Base-by-base conservation (phyloP, 2,797 vertebrate species). In the Chlorospingus flavigularis region DNA sequence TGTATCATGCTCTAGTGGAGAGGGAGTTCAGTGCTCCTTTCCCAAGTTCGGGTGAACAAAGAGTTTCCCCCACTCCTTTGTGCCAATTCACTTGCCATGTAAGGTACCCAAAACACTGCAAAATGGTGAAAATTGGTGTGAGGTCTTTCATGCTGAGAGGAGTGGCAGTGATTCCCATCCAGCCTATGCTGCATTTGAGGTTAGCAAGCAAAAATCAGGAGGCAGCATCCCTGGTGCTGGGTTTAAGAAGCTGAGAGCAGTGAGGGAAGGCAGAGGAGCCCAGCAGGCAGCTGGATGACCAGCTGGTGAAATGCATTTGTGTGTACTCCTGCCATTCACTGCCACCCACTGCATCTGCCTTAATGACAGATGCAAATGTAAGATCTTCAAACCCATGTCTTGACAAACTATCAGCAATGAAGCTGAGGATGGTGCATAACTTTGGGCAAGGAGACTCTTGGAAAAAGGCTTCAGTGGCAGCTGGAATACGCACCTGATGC, bases 331-430 rank as follows among this genome's bases (percentile, higher is more conserved):
- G 79, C 26, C 68, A 58, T 7, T 24, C 51, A 47, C 6, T 8
- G 3, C 25, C 68, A 62, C 7, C 28, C 47, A 43, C 6, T 8
- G 3, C 54, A 5, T 63, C 62, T 92, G 51, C 55, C 61, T 37
- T 76, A 25, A 7, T 19, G 35, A 16, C 47, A 71, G 53, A 31
- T 33, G 17, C 65, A 55, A 4, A 15, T 10, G 15, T 15, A 37
- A 31, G 40, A 6, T 60, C 45, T 71, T 81, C 45, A 72, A 57
- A 78, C 33, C 21, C 2, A 0, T 10, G 45, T 61, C 70, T 5
- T 5, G 11, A 37, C 35, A 53, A 72, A 28, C 47, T 2, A 1
- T 20, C 1, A 1, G 54, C 66, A 50, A 0, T 33, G 48, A 63
- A 31, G 28, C 15, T 45, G 67, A 70, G 81, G 63, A 23, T 37